Percentiles rank a stretch among this genome's conserved stretches.
Conservation (phyloP, 2,888 invertebrate genomes). For the Cheilosia vernalis region DNA sequence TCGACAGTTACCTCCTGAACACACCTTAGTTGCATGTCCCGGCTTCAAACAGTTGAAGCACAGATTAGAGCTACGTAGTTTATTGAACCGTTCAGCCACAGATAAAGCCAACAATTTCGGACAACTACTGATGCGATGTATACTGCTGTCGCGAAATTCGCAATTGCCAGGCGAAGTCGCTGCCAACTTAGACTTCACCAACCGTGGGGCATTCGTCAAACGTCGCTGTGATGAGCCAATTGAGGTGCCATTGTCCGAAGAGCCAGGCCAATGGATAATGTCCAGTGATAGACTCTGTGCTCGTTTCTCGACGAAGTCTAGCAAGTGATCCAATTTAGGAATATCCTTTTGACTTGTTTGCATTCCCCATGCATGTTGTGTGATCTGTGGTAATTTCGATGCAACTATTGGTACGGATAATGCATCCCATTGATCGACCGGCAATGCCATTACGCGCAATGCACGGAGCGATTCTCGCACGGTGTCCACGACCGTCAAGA, state of each 20-base stretch:
- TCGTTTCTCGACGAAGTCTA: too few relatives aligned
- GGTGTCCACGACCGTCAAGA: too few relatives aligned
- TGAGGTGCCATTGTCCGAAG: conserved; percentile 1
- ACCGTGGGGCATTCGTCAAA: background rate
- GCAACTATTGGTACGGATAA: too few relatives aligned
- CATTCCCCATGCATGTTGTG: background rate
- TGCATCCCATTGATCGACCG: too few relatives aligned
- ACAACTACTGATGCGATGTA: conserved; percentile 24
- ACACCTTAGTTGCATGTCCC: background rate
- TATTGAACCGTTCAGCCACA: conserved; percentile 39
- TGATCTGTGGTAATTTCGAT: background rate
- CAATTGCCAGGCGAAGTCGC: conserved; percentile 29
- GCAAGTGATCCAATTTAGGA: background rate
- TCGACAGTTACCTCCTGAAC: conserved; percentile 3
- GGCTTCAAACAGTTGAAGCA: conserved; percentile 37
- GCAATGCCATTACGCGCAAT: too few relatives aligned
- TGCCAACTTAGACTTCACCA: conserved; percentile 30
- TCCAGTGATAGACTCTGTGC: background rate
- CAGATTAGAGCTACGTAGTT: conserved; percentile 22
- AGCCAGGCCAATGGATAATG: background rate
- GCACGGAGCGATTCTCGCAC: too few relatives aligned
- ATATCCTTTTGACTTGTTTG: background rate
- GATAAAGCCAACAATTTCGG: conserved; percentile 7
- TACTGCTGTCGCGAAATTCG: conserved; percentile 18
- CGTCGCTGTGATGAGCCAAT: conserved; percentile 8